Evolutionary conservation across 2,888 invertebrate genomes (phyloP), one percentile per base, ranked within the genome.

Genomic region (Caenorhabditis virilis): DNA sequence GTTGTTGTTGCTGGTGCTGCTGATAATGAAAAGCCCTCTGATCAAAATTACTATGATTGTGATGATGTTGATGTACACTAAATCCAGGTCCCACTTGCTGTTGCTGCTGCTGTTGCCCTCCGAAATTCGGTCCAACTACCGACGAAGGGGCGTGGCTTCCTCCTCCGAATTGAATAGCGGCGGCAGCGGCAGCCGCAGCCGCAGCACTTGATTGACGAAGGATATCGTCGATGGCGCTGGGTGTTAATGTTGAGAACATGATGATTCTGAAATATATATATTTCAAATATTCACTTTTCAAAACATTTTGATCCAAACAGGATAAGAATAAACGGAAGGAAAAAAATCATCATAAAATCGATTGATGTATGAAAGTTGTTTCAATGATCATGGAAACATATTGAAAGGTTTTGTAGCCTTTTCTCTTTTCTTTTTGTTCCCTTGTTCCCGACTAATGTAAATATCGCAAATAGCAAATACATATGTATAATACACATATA

Each of bases 191-290:
- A 1, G 49, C 25, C 22, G 38, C 52, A 56, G n/a, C 42, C 39
- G 27, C 47, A 38, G 47, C 53, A 54, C 27, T 54, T 39, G 65
- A 52, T 58, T 65, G 65, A 23, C 65, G 65, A 20, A 65, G 56
- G 48, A 65, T 56, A 48, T 60, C 65, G 60, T 65, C 65, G 36
- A 65, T 60, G 41, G 65, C 46, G 51, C 47, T 59, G 30, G 65
- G 41, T 33, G 65, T 43, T 23, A 65, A 58, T 15, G 65, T 59
- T 2, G 65, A 65, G 39, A 65, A 65, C 65, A 65, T 65, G 39
- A 22, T 54, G 43, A 2, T 9, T 3, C 18, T 22, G 18, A 15
- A 39, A 39, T 9, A 61, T 53, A 55, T n/a, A n/a, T n/a, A n/a
- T n/a, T n/a, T n/a, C n/a, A n/a, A n/a, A n/a, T n/a, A n/a, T n/a